These are phyloP conservation scores for Muscicapa comitata DNA, from an alignment of 2,797 vertebrate genomes.

Conservation along the genomic window DNA sequence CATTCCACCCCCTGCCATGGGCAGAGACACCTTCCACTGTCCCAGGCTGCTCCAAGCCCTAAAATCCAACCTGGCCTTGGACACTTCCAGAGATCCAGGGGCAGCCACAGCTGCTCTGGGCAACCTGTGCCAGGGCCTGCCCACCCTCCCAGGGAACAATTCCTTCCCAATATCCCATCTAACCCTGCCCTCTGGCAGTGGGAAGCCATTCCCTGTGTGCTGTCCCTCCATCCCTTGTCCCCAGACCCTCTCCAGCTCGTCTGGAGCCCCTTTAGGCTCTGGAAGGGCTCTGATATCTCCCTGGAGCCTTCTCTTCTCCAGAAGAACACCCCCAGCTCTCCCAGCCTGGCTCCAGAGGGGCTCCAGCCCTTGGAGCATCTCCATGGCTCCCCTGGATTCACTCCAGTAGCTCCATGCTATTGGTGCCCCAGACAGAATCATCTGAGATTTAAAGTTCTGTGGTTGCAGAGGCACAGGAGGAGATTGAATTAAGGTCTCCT, in stretches of 20 bases:
- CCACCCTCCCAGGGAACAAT: neutral
- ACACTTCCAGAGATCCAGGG: neutral
- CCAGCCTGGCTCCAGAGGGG: neutral
- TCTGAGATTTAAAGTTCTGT: neutral
- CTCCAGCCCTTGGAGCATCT: neutral
- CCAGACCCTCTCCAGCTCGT: neutral
- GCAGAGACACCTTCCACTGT: neutral
- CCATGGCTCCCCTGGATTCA: rapidly evolving
- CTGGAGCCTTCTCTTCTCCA: neutral
- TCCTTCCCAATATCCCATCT: neutral
- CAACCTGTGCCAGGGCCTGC: neutral
- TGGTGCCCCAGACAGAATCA: neutral
- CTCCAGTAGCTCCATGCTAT: neutral
- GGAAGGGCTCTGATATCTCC: too few species aligned
- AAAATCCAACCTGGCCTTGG: neutral
- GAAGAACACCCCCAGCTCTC: neutral
- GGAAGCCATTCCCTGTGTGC: neutral
- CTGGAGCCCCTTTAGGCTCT: neutral
- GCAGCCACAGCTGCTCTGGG: neutral
- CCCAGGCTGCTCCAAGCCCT: neutral
- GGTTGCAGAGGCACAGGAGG: neutral
- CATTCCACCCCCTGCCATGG: rapidly evolving
- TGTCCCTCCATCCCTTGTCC: neutral
- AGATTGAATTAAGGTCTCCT: neutral
- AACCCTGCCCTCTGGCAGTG: neutral